Evolutionary conservation across 2,888 invertebrate genomes (phyloP).

Genomic region (Mimumesa dahlbomi): DNA sequence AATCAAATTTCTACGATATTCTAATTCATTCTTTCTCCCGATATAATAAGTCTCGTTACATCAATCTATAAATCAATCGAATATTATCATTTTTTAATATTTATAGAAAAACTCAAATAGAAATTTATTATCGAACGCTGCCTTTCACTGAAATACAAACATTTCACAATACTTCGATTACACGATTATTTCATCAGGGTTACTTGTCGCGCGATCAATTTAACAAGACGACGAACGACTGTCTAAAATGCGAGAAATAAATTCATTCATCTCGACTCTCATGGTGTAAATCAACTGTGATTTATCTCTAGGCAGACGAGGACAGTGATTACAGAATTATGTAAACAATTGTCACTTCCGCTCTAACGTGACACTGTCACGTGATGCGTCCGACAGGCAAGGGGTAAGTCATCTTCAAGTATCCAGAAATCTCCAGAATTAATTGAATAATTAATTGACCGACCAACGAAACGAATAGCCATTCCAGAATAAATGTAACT

Average conservation of each 20-base stretch:
- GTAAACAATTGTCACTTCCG: too few relatives aligned
- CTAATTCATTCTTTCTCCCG: too few relatives aligned
- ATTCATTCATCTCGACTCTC: too few relatives aligned
- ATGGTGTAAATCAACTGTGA: not conserved
- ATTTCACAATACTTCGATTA: conserved; percentile 9
- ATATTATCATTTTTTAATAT: too few relatives aligned
- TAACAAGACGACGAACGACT: not conserved
- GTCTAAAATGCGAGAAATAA: too few relatives aligned
- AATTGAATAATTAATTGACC: not conserved
- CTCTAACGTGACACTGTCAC: too few relatives aligned
- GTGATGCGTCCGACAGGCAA: not conserved
- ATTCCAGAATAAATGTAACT: conserved; percentile 56
- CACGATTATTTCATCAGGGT: not conserved
- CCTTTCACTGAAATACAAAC: conserved; percentile 18
- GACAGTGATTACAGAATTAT: too few relatives aligned
- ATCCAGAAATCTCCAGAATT: conserved; percentile 44
- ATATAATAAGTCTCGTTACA: too few relatives aligned
- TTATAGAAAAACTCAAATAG: not conserved
- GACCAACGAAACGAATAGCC: conserved; percentile 47
- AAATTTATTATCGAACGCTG: not conserved
- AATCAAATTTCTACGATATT: not conserved
- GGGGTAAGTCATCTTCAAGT: conserved; percentile 25
- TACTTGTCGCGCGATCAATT: not conserved
- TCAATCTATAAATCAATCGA: too few relatives aligned
- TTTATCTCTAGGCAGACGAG: not conserved